Evolutionary conservation across 2,797 vertebrate species (phyloP), one percentile per base, ranked within the genome.

Genomic region (Botia kubotai): DNA sequence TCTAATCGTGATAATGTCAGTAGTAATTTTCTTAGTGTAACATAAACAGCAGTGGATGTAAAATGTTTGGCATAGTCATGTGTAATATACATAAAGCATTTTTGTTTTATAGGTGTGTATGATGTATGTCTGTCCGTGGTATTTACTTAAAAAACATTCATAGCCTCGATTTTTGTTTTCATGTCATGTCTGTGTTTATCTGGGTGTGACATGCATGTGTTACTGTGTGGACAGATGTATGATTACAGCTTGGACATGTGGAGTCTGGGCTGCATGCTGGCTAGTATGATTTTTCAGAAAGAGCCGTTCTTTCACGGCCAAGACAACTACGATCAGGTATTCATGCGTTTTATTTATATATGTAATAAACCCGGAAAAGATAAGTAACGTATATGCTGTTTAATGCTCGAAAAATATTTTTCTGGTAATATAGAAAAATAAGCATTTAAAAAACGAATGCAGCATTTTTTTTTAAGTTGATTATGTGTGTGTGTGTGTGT

Each of bases 201-300:
- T 39, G 19, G 7, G 13, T 36, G 43, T 63, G 26, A 67, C 39
- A 55, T 46, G 26, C 78, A 53, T 50, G 5, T 73, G 3, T 74
- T 5, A 88, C 43, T 87, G 46, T 91, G 83, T 87, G 65, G 46
- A 7, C 91, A 98, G 97, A 98, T 98, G 97, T 99, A 99, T 48
- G 98, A 99, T 93, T 99, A 99, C 92, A 99, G 97, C 91, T 92
- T 99, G 95, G 98, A 99, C 90, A 98, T 99, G 97, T 99, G 98
- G 98, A 99, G 98, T 91, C 95, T 99, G 86, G 98, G 98, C 81
- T 99, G 98, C 91, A 99, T 99, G 97, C 91, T 99, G 91, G 98
- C 98, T 86, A 99, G 97, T 93, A 99, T 99, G 98, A 99, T 99
- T 93, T 99, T 99, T 91, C 94, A 97, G 89, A 99, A 99, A 94